Evolutionary conservation across 2,888 invertebrate genomes (phyloP).

Genomic region (Nomada ferruginata): DNA sequence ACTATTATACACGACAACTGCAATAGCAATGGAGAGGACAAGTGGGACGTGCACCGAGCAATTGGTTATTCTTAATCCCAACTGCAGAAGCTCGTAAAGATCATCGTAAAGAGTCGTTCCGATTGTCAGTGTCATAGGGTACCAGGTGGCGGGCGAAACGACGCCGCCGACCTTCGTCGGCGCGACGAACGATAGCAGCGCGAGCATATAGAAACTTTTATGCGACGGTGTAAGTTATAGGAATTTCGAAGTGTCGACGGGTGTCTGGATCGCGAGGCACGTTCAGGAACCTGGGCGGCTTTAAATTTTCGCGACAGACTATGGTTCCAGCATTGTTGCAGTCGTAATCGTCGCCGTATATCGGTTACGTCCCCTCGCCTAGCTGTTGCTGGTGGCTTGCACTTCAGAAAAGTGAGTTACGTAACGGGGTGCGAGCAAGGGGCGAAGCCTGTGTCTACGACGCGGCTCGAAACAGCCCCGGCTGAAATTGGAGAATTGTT

Average conservation of each 20-base stretch:
- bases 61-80: constrained; percentile 40
- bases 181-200: background rate
- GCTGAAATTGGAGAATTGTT: constrained; percentile 32
- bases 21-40: constrained; percentile 48
- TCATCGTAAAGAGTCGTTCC: constrained; percentile 19
- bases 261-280: constrained; percentile 7
- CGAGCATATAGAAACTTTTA: constrained; percentile 45
- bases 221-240: constrained; percentile 29
- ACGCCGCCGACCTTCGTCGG: constrained; percentile 3
- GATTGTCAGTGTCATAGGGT: constrained; percentile 26
- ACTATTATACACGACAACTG: constrained; percentile 37
- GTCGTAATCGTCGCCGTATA: constrained; percentile 20
- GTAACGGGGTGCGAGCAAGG: constrained; percentile 22
- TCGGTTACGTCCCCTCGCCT: constrained; percentile 6
- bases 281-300: constrained; percentile 7
- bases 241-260: constrained; percentile 45
- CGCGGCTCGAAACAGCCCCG: constrained; percentile 1
- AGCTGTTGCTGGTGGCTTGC: constrained; percentile 12
- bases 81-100: constrained; percentile 43
- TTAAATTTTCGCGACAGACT: constrained; percentile 39
- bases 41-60: constrained; percentile 34
- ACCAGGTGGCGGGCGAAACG: constrained; percentile 13
- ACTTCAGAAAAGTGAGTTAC: constrained; percentile 35
- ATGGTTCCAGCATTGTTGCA: constrained; percentile 23
- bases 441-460: constrained; percentile 1